phyloP scores from a whole-genome alignment of 2,888 invertebrate species.

The Hartigia nigra region DNA sequence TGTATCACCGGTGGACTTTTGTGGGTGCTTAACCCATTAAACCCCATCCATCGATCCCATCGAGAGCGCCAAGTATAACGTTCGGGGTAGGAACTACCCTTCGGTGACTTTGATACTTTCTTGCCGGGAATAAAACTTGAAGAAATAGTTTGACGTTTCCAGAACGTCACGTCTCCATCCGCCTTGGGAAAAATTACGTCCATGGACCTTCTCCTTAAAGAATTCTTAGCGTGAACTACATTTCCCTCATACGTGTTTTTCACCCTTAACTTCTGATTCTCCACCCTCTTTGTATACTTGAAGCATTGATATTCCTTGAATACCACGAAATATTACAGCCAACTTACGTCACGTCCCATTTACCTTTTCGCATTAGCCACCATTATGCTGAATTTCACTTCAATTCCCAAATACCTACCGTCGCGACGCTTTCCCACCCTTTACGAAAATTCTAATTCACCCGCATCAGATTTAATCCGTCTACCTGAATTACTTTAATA shows the following conservation, averaged over 20 bases:
- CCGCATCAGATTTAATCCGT: not conserved
- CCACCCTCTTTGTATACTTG: not conserved
- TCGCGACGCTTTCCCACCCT: not conserved
- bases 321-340: not conserved
- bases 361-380: not conserved
- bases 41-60: not conserved
- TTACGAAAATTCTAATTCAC: not conserved
- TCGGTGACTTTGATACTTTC: not conserved
- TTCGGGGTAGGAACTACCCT: not conserved
- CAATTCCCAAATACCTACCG: not conserved
- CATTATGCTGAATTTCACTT: not conserved
- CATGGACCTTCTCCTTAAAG: not conserved
- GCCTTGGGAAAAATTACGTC: not conserved
- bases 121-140: not conserved
- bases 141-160: not conserved
- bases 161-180: not conserved
- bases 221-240: not conserved
- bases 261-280: not conserved
- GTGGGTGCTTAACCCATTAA: not conserved
- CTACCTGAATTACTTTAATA: not conserved
- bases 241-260: not conserved
- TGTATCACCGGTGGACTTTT: not conserved
- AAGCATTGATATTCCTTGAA: not conserved
- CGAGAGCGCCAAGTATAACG: not conserved
- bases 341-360: not conserved